Conservation (phyloP, 1,140 invertebrate species). For the Drosophila burlai region DNA sequence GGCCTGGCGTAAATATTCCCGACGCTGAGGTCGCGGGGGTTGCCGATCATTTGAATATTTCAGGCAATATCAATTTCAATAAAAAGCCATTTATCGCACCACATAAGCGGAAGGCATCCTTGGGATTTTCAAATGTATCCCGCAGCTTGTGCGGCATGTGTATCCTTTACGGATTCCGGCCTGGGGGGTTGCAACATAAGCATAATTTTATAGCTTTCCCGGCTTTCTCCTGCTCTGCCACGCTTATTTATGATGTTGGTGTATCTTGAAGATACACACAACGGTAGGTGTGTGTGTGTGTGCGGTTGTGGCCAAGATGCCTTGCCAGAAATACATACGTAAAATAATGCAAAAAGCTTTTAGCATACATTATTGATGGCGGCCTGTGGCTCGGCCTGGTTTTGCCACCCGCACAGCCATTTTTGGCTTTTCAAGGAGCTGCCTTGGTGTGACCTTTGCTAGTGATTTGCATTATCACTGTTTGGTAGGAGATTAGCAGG, state of each 20-base stretch:
- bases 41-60: conserved; percentile 75
- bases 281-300: conserved; percentile 27
- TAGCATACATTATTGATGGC: conserved; percentile 84
- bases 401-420: conserved; percentile 4
- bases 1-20: conserved; percentile 43
- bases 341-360: conserved; percentile 85
- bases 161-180: conserved; percentile 63
- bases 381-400: conserved; percentile 51
- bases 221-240: conserved; percentile 9
- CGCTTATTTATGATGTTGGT: conserved; percentile 74
- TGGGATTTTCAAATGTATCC: conserved; percentile 35
- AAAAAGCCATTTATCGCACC: conserved; percentile 85
- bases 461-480: conserved; percentile 28
- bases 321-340: conserved; percentile 71
- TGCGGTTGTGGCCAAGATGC: conserved; percentile 35
- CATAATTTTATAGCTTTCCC: conserved; percentile 80
- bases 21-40: not conserved
- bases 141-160: not conserved
- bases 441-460: conserved; percentile 38
- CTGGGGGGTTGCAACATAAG: conserved; percentile 51
- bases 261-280: conserved; percentile 72
- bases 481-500: not conserved
- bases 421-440: not conserved
- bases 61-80: conserved; percentile 85
- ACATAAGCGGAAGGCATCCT: conserved; percentile 64